Evolutionary conservation across 2,797 vertebrate species (phyloP).

Genomic region (Distichodus sexfasciatus): DNA sequence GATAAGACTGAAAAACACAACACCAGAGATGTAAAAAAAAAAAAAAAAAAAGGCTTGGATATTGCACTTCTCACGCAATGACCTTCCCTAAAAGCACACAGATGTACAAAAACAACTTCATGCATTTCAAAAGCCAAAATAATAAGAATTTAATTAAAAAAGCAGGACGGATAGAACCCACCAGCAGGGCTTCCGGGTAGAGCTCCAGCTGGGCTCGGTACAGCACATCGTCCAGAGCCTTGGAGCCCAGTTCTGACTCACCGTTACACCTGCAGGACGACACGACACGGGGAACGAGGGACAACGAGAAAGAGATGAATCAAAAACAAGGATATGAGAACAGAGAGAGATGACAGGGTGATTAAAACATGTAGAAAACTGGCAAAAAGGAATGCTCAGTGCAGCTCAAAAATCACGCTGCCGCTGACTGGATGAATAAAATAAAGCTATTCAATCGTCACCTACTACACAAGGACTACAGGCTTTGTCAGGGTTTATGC

Average conservation of each 20-base stretch:
- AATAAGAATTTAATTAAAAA: conserved; percentile 54
- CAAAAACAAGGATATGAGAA: too few species aligned
- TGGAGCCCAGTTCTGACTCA: conserved; percentile 90
- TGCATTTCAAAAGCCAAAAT: conserved; percentile 65
- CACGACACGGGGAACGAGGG: too few species aligned
- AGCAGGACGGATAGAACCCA: conserved; percentile 64
- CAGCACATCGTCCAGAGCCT: conserved; percentile 92
- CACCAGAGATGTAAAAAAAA: too few species aligned
- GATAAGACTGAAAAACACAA: background rate
- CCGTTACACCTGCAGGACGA: conserved; percentile 87
- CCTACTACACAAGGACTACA: too few species aligned
- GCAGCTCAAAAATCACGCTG: too few species aligned
- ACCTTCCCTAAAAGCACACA: background rate
- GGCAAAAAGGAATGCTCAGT: conserved; percentile 1
- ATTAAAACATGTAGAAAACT: too few species aligned
- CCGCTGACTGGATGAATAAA: too few species aligned
- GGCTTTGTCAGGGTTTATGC: too few species aligned
- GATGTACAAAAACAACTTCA: background rate
- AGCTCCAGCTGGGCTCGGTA: conserved; percentile 95
- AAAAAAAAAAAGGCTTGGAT: background rate
- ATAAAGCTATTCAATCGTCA: too few species aligned
- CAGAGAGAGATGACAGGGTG: too few species aligned
- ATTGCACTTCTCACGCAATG: background rate
- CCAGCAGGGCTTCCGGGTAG: conserved; percentile 96
- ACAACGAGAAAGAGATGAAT: too few species aligned